Evolutionary conservation across 2,113 vertebrate genomes (phyloP).

Genomic region (Hippocampus guttulatus): DNA sequence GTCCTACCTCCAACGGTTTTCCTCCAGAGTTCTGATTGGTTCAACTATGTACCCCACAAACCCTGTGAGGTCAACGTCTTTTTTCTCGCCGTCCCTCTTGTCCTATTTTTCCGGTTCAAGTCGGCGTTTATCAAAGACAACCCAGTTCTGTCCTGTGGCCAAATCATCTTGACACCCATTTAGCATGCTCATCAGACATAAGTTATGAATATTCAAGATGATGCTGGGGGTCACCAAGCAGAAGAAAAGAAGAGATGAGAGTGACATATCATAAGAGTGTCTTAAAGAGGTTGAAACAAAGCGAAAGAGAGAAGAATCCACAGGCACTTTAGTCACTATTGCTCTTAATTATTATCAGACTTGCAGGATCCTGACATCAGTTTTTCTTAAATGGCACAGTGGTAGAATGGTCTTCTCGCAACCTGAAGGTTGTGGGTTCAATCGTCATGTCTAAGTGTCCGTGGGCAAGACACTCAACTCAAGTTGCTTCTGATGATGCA

Average conservation of each 20-base stretch:
- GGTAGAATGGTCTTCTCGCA: no score
- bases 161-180: slow-evolving; percentile 73
- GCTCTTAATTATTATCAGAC: background rate
- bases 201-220: slow-evolving; percentile 81
- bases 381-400: background rate
- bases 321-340: background rate
- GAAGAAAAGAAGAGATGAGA: slow-evolving; percentile 24
- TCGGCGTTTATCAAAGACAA: slow-evolving; percentile 66
- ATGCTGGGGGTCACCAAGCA: slow-evolving; percentile 49
- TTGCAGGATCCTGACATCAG: background rate
- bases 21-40: slow-evolving; percentile 45
- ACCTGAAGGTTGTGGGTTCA: no score
- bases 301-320: background rate
- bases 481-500: no score
- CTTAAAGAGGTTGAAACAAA: slow-evolving; percentile 19
- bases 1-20: slow-evolving; percentile 22
- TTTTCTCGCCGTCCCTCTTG: slow-evolving; percentile 38
- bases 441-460: no score
- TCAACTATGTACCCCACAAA: slow-evolving; percentile 36
- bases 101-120: slow-evolving; percentile 53
- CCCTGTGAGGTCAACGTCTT: slow-evolving; percentile 47
- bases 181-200: slow-evolving; percentile 70
- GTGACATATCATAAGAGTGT: slow-evolving; percentile 26
- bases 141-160: slow-evolving; percentile 63
- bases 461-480: no score